Base-by-base conservation (phyloP, 2,888 invertebrate genomes). In the Shargacucullia verbasci region DNA sequence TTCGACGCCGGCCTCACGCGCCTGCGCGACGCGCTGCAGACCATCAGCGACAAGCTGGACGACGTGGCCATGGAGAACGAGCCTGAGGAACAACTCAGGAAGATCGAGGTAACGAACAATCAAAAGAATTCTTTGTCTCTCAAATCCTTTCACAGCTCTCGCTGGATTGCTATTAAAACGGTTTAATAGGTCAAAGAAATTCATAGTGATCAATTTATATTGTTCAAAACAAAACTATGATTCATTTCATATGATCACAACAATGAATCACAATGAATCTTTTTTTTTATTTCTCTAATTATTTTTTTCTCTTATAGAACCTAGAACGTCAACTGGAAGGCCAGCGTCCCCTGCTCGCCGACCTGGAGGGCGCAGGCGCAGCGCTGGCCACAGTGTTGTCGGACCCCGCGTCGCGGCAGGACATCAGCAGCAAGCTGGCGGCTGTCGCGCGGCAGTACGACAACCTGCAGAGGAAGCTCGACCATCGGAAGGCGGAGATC, bases 311-410 rank as follows among this genome's bases (percentile, higher is more conserved):
- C 40, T 11, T 7, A 13, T 70, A 94, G 94, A 97, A 97, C 84
- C 91, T 98, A 29, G 98, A 98, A 83, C 95, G 98, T 7, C 98
- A 98, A 78, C 91, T 98, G 20, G 98, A 98, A 90, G 97, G 98
- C 0, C 98, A 98, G 83, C 95, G 98, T 4, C 98, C 98, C 0
- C 92, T 98, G 0, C 89, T 98, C 55, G 98, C 98, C 0, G 98
- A 98, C 87, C 95, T 98, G 27, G 98, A 98, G 82, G 96, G 97
- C n/a, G 96, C 98, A 0, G 99, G 98, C n/a, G 97, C 96, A 0
- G 97, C 97, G 29, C 92, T 99, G 0, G 97, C 97, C 80, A 96
- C 97, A 50, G 98, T 98, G 31, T 92, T 99, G 34, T 97, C 98
- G 20, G 99, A 99, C 90, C 96, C 98, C 0, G 97, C 98, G 0